These are phyloP conservation scores for Stomatorhinus ivindoensis DNA, from an alignment of 2,113 vertebrate genomes.

Conservation along the genomic window DNA sequence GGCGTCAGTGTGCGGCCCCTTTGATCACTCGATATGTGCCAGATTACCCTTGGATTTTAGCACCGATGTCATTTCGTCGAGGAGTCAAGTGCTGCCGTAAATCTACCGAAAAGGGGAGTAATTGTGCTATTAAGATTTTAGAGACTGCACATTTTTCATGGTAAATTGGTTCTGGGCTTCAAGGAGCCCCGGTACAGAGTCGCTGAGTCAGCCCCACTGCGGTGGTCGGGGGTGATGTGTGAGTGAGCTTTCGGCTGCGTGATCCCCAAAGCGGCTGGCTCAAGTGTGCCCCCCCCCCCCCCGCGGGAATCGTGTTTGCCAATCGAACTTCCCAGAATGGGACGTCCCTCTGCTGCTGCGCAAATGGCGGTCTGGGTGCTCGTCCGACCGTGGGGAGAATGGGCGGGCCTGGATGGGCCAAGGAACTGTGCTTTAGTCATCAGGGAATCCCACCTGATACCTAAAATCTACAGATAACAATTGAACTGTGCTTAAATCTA, in stretches of 20 bases:
- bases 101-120: slow-evolving; percentile 48
- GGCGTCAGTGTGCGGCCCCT: slow-evolving; percentile 22
- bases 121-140: slow-evolving; percentile 54
- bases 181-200: slow-evolving; percentile 21
- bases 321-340: neutral
- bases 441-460: neutral
- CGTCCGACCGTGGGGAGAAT: neutral
- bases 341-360: neutral
- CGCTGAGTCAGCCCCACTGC: slow-evolving; percentile 53
- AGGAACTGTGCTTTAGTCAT: neutral
- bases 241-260: slow-evolving; percentile 56
- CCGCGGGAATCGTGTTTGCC: neutral
- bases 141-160: slow-evolving; percentile 42
- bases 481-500: neutral
- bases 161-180: slow-evolving; percentile 39
- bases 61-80: slow-evolving; percentile 39
- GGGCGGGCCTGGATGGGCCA: neutral
- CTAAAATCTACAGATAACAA: neutral
- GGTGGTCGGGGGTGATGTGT: slow-evolving; percentile 21
- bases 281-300: neutral
- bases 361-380: neutral
- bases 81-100: slow-evolving; percentile 40
- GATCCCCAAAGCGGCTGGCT: neutral
- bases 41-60: slow-evolving; percentile 40
- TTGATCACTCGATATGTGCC: slow-evolving; percentile 19